Evolutionary conservation across 2,888 invertebrate species (phyloP).

Genomic region (Zhuqinia jingwanae): DNA sequence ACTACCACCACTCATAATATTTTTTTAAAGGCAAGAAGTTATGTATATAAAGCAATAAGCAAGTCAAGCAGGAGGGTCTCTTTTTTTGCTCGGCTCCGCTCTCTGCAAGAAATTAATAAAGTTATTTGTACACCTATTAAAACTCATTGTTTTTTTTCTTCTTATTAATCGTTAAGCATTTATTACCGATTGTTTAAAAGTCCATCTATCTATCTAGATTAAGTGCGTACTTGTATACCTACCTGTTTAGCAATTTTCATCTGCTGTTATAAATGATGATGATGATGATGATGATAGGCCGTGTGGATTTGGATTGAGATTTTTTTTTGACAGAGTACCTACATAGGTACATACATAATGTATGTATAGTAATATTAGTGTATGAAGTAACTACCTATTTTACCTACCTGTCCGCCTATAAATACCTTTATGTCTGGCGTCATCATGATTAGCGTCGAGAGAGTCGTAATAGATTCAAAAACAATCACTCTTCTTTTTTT

Average conservation of each 20-base stretch:
- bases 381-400: slow-evolving; percentile 16
- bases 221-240: slow-evolving; percentile 17
- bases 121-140: slow-evolving; percentile 72
- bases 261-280: too few relatives aligned
- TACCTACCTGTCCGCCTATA: slow-evolving; percentile 45
- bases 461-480: slow-evolving; percentile 14
- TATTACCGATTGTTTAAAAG: slow-evolving; percentile 60
- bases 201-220: slow-evolving; percentile 1
- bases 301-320: not conserved
- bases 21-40: slow-evolving; percentile 14
- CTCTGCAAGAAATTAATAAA: slow-evolving; percentile 67
- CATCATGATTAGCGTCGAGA: slow-evolving; percentile 34
- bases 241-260: slow-evolving; percentile 20
- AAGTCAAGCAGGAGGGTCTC: slow-evolving; percentile 54
- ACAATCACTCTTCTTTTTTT: slow-evolving; percentile 42
- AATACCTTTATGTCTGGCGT: slow-evolving; percentile 47
- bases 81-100: slow-evolving; percentile 36
- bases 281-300: not conserved
- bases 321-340: not conserved
- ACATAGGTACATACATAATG: not conserved
- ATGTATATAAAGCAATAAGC: not conserved
- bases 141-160: slow-evolving; percentile 67
- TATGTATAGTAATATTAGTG: too few relatives aligned
- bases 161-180: slow-evolving; percentile 52
- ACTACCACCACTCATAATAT: too few relatives aligned